phyloP scores from a whole-genome alignment of 1,140 invertebrate genomes.

The Diploscapter pachys region DNA sequence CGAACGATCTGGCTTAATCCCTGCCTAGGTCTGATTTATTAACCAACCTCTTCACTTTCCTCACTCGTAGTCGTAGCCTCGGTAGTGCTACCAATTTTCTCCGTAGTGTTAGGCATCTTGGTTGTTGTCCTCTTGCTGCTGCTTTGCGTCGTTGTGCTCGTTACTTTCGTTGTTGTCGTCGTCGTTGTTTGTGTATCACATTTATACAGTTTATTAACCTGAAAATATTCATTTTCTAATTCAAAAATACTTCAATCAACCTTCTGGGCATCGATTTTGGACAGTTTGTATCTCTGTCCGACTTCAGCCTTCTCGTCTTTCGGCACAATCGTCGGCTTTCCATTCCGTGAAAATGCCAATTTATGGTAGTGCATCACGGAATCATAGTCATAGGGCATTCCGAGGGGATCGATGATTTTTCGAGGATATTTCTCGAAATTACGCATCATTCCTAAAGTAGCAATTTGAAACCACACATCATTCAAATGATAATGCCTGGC shows the following conservation, averaged over 20 bases:
- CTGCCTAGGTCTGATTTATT: too few relatives aligned
- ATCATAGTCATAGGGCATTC: constrained; percentile 58
- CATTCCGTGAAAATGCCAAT: constrained; percentile 55
- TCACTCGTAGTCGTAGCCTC: constrained; percentile 28
- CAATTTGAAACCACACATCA: too few relatives aligned
- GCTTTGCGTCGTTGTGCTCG: constrained; percentile 26
- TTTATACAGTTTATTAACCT: constrained; percentile 31
- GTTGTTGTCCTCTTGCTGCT: constrained; percentile 25
- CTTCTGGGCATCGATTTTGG: constrained; percentile 52
- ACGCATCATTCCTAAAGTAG: constrained; percentile 51
- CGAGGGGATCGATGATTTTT: constrained; percentile 57
- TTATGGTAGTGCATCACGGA: constrained; percentile 58
- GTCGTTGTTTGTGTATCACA: constrained; percentile 36
- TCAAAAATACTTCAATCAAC: constrained; percentile 44
- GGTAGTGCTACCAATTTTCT: constrained; percentile 16
- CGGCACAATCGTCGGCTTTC: constrained; percentile 55
- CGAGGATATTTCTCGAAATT: constrained; percentile 59
- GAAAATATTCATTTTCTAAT: constrained; percentile 3
- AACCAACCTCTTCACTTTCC: constrained; percentile 11
- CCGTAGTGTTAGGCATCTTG: constrained; percentile 19
- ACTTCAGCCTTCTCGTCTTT: constrained; percentile 51
- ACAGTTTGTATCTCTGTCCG: constrained; percentile 58
- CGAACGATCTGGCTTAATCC: too few relatives aligned
- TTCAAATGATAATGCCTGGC: constrained; percentile 39
- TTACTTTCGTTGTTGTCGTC: constrained; percentile 16